phyloP scores from a whole-genome alignment of 2,888 invertebrate species.

The Thera britannica region DNA sequence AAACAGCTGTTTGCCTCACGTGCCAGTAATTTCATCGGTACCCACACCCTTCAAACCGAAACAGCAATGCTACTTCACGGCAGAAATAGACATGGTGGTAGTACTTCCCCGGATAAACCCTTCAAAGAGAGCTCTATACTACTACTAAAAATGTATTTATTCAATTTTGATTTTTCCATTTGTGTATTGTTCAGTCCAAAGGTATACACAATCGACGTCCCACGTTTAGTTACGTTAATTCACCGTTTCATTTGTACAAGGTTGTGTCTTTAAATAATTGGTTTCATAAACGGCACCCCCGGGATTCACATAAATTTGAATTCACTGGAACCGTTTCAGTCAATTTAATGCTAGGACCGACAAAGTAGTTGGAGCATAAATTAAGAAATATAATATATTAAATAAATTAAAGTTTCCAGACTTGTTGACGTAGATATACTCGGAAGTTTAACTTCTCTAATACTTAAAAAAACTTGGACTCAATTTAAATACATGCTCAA shows the following conservation, averaged over 20 bases:
- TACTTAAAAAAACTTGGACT: not conserved
- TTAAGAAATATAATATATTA: constrained; percentile 36
- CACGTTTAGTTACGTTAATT: constrained; percentile 23
- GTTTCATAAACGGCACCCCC: constrained; percentile 48
- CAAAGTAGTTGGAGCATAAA: constrained; percentile 36
- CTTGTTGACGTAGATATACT: not conserved
- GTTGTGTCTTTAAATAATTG: constrained; percentile 51
- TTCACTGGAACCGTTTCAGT: constrained; percentile 48
- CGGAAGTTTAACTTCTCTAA: not conserved
- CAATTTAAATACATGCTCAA: too few species aligned
- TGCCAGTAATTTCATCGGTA: too few species aligned
- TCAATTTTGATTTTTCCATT: too few species aligned
- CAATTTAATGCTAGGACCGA: constrained; percentile 38
- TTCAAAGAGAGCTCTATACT: too few species aligned
- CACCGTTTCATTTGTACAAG: constrained; percentile 36
- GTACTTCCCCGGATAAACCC: too few species aligned
- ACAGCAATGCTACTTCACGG: too few species aligned
- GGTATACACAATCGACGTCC: constrained; percentile 6
- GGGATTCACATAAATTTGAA: constrained; percentile 49
- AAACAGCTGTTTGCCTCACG: too few species aligned
- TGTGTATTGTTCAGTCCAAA: not conserved
- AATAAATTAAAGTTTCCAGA: constrained; percentile 31
- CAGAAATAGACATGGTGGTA: too few species aligned
- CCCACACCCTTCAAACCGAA: too few species aligned
- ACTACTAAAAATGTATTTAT: too few species aligned